These are phyloP conservation scores for Sinocyclocheilus rhinocerous DNA, from an alignment of 2,113 vertebrate species.

Conservation along the genomic window DNA sequence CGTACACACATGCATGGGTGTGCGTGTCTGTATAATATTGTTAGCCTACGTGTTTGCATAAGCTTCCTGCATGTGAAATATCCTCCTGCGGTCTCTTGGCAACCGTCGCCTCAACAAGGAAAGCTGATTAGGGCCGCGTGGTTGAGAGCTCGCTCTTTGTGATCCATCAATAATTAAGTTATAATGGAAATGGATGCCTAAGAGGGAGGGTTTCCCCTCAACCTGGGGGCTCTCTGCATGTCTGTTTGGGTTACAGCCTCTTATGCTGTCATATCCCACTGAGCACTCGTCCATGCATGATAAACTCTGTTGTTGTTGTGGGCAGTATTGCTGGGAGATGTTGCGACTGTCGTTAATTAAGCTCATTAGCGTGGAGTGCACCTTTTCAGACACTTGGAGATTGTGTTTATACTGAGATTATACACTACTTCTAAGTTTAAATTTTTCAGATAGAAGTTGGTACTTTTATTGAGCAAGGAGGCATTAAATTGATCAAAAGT, in stretches of 20 bases:
- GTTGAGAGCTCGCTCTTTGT: constrained; percentile 59
- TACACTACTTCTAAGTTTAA: not conserved
- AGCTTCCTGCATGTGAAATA: constrained; percentile 57
- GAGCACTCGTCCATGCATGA: not conserved
- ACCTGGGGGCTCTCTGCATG: not conserved
- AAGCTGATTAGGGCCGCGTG: constrained; percentile 59
- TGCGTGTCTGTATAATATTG: constrained; percentile 2
- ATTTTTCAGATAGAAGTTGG: not conserved
- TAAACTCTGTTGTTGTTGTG: constrained; percentile 18
- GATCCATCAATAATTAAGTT: constrained; percentile 74
- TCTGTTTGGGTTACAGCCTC: not conserved
- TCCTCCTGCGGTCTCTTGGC: constrained; percentile 69
- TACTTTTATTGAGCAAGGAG: not conserved
- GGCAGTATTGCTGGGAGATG: constrained; percentile 3
- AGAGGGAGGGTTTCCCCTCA: constrained; percentile 52
- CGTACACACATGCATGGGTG: not conserved
- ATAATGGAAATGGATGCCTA: constrained; percentile 68
- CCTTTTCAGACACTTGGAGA: not conserved
- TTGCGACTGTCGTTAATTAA: not conserved
- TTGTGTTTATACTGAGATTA: not conserved
- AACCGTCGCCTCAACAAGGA: constrained; percentile 68
- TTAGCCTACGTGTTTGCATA: constrained; percentile 54
- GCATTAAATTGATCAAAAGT: not conserved
- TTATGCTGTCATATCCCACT: not conserved
- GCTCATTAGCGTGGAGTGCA: constrained; percentile 6